Base-by-base conservation (phyloP, 2,888 invertebrate species). In the Eurytoma californica region DNA sequence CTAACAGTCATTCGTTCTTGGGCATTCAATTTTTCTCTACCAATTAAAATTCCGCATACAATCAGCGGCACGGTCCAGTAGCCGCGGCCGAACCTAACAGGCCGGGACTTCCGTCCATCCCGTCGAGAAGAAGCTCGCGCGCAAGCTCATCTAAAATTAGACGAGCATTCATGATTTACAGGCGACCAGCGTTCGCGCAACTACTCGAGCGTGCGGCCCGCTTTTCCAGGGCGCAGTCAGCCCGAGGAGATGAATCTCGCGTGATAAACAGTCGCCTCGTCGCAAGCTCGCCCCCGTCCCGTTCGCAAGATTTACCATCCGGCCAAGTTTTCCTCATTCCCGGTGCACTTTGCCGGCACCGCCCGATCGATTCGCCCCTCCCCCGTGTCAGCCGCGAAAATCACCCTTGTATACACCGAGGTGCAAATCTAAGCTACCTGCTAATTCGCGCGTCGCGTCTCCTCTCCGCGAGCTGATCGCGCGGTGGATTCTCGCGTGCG, bases 271-370 rank as follows among this genome's bases (percentile, higher is more conserved):
- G 30, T 16, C 47, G 28, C 58, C 39, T 67, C 66, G 28, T 69
- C 57, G 24, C 65, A 60, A 60, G 70, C 14, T 47, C 63, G 2
- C n/a, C n/a, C 47, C 39, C n/a, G 30, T 63, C 63, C 28, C 60
- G 60, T 60, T 60, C 58, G 61, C 51, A 28, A 55, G 63, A 76
- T 63, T 76, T 76, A 55, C 58, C 67, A 60, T 39, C 65, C 73
- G 53, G 16, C 65, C 65, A 55, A 39, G 28, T 72, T 72, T 47
- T 63, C 39, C 20, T 9, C 51, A 7, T 39, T 14, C 4, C 20
- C 14, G 18, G 55, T 30, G 39, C 55, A 55, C n/a, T 63, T 16
- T 39, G 16, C 63, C 39, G 16, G 24, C 24, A 24, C 24, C 24
- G 24, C 24, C 2, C 14, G n/a, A n/a, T 39, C 24, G 39, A 39